Percentiles rank a stretch among this genome's conserved stretches.
Conservation (phyloP, 1,140 invertebrate genomes). For the Zaprionus vittiger region DNA sequence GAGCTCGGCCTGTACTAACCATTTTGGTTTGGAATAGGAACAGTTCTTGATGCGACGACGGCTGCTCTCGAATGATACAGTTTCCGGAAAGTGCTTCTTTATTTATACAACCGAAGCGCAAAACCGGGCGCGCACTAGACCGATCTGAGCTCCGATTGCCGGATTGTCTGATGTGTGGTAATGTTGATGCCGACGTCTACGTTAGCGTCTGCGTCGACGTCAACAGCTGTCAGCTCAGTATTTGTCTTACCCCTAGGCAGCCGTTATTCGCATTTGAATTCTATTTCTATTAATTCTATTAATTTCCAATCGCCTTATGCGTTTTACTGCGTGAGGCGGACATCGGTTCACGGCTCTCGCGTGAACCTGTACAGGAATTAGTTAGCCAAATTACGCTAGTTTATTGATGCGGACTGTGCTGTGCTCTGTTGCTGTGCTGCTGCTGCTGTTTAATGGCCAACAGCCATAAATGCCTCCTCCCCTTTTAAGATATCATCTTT, state of each 20-base stretch:
- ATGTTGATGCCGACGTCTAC: conserved; percentile 35
- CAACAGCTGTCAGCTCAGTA: conserved; percentile 51
- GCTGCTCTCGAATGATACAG: conserved; percentile 72
- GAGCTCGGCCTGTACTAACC: conserved; percentile 36
- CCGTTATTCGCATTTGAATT: conserved; percentile 68
- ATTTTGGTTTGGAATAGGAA: conserved; percentile 39
- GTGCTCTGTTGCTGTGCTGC: neutral
- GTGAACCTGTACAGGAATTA: conserved; percentile 1
- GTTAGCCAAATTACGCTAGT: neutral
- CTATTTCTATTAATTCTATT: conserved; percentile 66
- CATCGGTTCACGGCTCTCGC: conserved; percentile 22
- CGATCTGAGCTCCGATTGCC: conserved; percentile 16
- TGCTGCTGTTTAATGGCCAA: conserved; percentile 2
- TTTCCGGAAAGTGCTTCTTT: conserved; percentile 78
- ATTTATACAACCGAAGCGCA: conserved; percentile 69
- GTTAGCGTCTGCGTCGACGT: conserved; percentile 15
- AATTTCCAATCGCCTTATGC: conserved; percentile 74
- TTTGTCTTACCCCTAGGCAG: conserved; percentile 57
- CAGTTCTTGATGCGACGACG: conserved; percentile 64
- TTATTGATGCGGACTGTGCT: neutral
- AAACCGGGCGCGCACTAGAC: conserved; percentile 47
- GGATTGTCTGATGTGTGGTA: conserved; percentile 25
- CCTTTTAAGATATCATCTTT: neutral
- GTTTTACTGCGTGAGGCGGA: conserved; percentile 42
- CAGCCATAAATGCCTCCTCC: conserved; percentile 4